Percentiles rank a stretch among this genome's conserved stretches.
Evolutionary conservation across 2,113 vertebrate species (phyloP).

Genomic region (Rhegmatorhina hoffmannsi): DNA sequence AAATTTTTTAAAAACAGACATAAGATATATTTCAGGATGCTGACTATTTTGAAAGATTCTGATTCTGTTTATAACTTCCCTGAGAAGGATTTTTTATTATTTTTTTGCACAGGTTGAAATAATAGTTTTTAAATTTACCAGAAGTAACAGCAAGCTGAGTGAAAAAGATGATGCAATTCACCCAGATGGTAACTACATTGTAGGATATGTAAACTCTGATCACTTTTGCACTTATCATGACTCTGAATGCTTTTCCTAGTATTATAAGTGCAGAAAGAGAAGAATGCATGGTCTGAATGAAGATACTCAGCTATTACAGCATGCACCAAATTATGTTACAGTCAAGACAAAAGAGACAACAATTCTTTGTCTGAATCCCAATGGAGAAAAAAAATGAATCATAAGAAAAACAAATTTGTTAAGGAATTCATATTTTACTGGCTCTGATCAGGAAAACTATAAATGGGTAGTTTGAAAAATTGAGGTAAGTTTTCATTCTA

Average conservation of each 20-base stretch:
- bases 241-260: not conserved
- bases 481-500: not conserved
- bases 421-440: not conserved
- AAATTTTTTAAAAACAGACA: not conserved
- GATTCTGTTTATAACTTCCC: not conserved
- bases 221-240: not conserved
- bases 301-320: not conserved
- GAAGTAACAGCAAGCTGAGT: not conserved
- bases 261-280: not conserved
- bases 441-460: not conserved
- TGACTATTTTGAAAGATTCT: not conserved
- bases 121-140: not conserved
- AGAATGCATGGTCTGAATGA: not conserved
- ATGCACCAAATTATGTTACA: not conserved
- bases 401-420: not conserved
- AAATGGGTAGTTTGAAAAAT: not conserved
- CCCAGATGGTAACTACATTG: not conserved
- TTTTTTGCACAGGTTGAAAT: not conserved
- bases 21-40: not conserved
- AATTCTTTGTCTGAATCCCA: not conserved
- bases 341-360: not conserved
- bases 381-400: not conserved
- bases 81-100: not conserved
- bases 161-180: not conserved
- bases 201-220: not conserved